phyloP scores from a whole-genome alignment of 2,888 invertebrate species.

The Drosophila birchii region DNA sequence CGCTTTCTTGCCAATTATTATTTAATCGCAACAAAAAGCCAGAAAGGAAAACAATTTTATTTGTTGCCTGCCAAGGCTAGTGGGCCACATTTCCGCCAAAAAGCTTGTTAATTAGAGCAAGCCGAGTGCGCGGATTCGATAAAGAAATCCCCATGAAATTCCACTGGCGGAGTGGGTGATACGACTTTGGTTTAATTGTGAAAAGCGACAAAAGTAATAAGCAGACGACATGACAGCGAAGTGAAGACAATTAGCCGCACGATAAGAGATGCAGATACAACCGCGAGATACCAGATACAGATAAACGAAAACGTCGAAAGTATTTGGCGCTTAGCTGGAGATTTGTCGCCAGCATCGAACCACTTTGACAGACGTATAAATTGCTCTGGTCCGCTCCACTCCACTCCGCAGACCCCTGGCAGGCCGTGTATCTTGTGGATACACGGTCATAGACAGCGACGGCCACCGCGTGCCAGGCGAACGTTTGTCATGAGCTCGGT shows the following conservation, averaged over 20 bases:
- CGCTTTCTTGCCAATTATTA: slow-evolving; percentile 54
- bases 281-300: slow-evolving; percentile 47
- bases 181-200: slow-evolving; percentile 66
- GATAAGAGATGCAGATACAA: slow-evolving; percentile 68
- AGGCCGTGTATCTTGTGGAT: slow-evolving; percentile 61
- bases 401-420: slow-evolving; percentile 31
- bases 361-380: slow-evolving; percentile 80
- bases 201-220: slow-evolving; percentile 71
- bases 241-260: slow-evolving; percentile 75
- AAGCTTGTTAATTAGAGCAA: slow-evolving; percentile 45
- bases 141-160: slow-evolving; percentile 42
- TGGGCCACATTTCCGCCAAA: slow-evolving; percentile 36
- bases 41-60: slow-evolving; percentile 45
- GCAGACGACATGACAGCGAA: slow-evolving; percentile 67
- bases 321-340: slow-evolving; percentile 73
- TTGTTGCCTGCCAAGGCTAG: slow-evolving; percentile 57
- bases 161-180: slow-evolving; percentile 44
- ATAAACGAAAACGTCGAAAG: slow-evolving; percentile 49
- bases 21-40: slow-evolving; percentile 35
- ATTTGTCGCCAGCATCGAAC: slow-evolving; percentile 74
- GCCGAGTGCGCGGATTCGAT: slow-evolving; percentile 18
- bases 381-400: slow-evolving; percentile 52
- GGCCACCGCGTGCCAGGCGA: slow-evolving; percentile 69
- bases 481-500: slow-evolving; percentile 76
- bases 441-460: slow-evolving; percentile 23